phyloP scores from a whole-genome alignment of 2,888 invertebrate genomes.

The Drosophila merina region DNA sequence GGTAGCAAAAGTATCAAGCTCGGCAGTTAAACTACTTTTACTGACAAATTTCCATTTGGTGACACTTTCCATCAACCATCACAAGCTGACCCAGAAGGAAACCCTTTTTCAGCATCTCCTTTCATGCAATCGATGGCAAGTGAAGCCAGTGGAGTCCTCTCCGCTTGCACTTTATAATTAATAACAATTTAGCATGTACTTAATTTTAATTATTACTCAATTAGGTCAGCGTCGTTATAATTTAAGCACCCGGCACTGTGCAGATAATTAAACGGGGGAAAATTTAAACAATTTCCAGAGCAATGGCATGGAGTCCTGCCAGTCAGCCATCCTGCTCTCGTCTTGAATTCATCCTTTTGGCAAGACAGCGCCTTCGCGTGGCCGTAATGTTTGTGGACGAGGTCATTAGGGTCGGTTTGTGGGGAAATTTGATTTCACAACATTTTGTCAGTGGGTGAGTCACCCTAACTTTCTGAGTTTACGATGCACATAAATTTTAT shows the following conservation, averaged over 20 bases:
- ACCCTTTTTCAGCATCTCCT: background rate
- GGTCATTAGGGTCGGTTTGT: slow-evolving; percentile 74
- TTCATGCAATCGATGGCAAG: slow-evolving; percentile 35
- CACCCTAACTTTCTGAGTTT: slow-evolving; percentile 62
- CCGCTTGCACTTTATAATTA: slow-evolving; percentile 63
- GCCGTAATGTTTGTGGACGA: slow-evolving; percentile 22
- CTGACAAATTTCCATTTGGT: slow-evolving; percentile 15
- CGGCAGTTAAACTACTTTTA: too few species aligned
- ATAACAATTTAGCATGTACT: slow-evolving; percentile 75
- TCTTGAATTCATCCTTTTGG: slow-evolving; percentile 23
- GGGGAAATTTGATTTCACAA: slow-evolving; percentile 77
- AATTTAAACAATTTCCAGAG: slow-evolving; percentile 74
- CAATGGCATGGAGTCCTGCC: slow-evolving; percentile 8
- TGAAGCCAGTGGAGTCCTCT: slow-evolving; percentile 5
- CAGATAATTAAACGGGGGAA: slow-evolving; percentile 60
- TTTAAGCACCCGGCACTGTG: slow-evolving; percentile 53
- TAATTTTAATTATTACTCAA: slow-evolving; percentile 77
- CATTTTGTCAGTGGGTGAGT: slow-evolving; percentile 69
- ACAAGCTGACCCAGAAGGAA: background rate
- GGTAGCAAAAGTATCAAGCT: too few species aligned
- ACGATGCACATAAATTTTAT: slow-evolving; percentile 73
- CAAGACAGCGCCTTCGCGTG: slow-evolving; percentile 19
- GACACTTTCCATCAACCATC: slow-evolving; percentile 51
- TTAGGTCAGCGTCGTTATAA: slow-evolving; percentile 72
- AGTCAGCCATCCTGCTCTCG: slow-evolving; percentile 3